These are phyloP conservation scores for Pissodes strobi DNA, from an alignment of 1,140 invertebrate genomes.

Conservation along the genomic window DNA sequence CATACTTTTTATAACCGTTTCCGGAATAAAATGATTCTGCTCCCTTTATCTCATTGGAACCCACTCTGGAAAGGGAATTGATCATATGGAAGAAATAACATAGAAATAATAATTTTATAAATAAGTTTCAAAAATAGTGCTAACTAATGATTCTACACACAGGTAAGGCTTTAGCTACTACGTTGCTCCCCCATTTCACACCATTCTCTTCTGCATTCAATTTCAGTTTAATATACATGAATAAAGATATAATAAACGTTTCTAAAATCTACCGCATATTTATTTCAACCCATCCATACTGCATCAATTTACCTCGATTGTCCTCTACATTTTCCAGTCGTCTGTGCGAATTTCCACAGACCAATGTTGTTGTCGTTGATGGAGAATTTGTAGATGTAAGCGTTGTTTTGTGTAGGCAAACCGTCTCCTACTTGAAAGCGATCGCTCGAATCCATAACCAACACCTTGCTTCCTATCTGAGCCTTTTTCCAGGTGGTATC, in stretches of 20 bases:
- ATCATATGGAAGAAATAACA: too few relatives aligned
- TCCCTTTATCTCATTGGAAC: conserved; percentile 15
- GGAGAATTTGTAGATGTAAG: conserved; percentile 47
- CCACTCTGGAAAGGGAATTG: conserved; percentile 8
- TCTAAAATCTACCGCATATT: too few relatives aligned
- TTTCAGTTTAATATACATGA: too few relatives aligned
- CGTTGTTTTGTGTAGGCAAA: neutral
- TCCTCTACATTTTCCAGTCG: conserved; percentile 69
- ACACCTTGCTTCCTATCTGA: conserved; percentile 25
- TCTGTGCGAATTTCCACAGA: conserved; percentile 82
- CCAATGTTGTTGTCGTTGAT: conserved; percentile 80
- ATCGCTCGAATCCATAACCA: conserved; percentile 31
- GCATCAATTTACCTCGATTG: conserved; percentile 80
- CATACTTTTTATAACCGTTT: conserved; percentile 36
- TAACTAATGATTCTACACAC: too few relatives aligned
- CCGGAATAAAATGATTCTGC: conserved; percentile 37
- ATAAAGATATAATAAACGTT: too few relatives aligned
- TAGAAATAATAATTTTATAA: too few relatives aligned
- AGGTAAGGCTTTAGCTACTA: too few relatives aligned
- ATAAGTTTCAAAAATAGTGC: too few relatives aligned
- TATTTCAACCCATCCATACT: too few relatives aligned
- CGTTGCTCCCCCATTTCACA: too few relatives aligned
- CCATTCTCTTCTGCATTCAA: too few relatives aligned
- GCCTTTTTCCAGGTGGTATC: conserved; percentile 12
- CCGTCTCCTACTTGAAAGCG: conserved; percentile 37